These are phyloP conservation scores for Nothura maculosa DNA, from an alignment of 2,797 vertebrate species.

Conservation along the genomic window DNA sequence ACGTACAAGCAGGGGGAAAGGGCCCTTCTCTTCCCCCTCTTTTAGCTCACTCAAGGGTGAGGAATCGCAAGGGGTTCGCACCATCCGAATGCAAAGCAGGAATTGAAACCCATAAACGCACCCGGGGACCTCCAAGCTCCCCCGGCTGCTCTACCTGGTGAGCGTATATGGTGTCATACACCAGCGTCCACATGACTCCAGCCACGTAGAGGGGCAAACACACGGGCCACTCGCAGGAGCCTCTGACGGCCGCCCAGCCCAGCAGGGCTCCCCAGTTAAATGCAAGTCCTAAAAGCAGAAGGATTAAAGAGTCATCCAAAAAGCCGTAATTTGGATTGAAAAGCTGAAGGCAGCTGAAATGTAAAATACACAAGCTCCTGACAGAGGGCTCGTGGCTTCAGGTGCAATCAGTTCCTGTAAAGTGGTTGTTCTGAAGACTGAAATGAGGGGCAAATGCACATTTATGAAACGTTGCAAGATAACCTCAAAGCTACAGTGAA, in stretches of 20 bases:
- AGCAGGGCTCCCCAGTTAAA: conserved; percentile 98
- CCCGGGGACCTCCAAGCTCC: neutral
- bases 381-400: neutral
- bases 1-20: neutral
- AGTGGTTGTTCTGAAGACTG: neutral
- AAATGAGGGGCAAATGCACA: neutral
- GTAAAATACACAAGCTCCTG: neutral
- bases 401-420: neutral
- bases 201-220: conserved; percentile 95
- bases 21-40: neutral
- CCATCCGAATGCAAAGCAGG: neutral
- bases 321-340: neutral
- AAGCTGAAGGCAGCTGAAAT: neutral
- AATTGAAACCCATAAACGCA: neutral
- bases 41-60: neutral
- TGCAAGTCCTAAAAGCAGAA: conserved; percentile 85
- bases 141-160: conserved; percentile 89
- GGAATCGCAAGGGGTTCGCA: neutral
- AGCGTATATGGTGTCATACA: conserved; percentile 97
- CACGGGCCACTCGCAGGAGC: conserved; percentile 92
- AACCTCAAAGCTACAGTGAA: neutral
- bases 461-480: neutral
- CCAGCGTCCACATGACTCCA: conserved; percentile 95
- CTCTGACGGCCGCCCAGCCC: conserved; percentile 93
- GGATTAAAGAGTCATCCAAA: neutral